Conservation (phyloP, 2,113 vertebrate species). For the Felis chaus region DNA sequence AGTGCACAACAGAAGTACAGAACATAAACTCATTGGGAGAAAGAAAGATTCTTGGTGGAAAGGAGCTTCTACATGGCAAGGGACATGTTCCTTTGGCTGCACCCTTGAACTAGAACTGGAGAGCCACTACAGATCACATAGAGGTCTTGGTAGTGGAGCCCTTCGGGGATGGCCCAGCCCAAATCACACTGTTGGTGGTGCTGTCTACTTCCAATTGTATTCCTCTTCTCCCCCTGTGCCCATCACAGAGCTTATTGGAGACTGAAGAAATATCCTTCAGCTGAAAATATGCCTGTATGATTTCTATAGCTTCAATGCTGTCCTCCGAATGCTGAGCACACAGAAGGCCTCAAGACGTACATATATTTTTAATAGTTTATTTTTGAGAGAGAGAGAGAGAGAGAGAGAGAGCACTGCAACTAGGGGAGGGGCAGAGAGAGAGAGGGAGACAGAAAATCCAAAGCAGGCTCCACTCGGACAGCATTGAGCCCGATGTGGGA, state of each 20-base stretch:
- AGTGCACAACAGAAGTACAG: neutral
- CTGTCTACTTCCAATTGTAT: neutral
- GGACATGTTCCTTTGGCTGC: too few species aligned
- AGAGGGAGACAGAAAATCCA: too few species aligned
- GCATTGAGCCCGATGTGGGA: too few species aligned
- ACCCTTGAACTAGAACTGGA: neutral
- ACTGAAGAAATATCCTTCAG: neutral
- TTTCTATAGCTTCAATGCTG: neutral
- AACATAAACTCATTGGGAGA: neutral
- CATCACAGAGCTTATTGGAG: neutral
- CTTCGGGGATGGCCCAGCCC: neutral
- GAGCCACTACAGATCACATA: rapidly evolving
- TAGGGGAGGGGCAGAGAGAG: too few species aligned
- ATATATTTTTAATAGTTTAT: too few species aligned
- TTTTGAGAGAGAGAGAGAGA: too few species aligned
- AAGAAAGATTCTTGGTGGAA: neutral
- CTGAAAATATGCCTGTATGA: neutral
- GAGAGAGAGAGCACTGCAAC: too few species aligned
- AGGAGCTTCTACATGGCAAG: neutral
- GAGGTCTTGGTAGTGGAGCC: neutral
- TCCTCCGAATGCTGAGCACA: neutral
- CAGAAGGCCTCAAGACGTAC: neutral
- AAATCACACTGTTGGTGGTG: neutral
- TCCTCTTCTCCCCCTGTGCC: rapidly evolving
- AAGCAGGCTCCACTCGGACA: rapidly evolving